Evolutionary conservation across 2,888 invertebrate species (phyloP).

Genomic region (Sarcophaga caerulescens): DNA sequence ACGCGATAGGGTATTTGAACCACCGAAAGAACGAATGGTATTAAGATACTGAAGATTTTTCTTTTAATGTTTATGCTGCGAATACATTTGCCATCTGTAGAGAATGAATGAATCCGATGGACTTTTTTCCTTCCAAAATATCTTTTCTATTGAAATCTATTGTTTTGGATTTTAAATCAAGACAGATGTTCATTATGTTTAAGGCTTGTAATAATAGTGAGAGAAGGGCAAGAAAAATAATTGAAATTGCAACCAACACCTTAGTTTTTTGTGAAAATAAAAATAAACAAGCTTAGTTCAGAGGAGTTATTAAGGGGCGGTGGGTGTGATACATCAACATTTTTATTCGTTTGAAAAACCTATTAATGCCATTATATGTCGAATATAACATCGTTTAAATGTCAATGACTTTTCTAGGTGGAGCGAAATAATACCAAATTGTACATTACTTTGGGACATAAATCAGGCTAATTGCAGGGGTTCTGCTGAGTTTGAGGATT

Average conservation of each 20-base stretch:
- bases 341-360: too few species aligned
- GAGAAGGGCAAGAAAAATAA: neutral
- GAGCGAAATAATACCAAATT: too few species aligned
- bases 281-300: too few species aligned
- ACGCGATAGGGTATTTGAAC: slow-evolving; percentile 31
- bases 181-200: slow-evolving; percentile 59
- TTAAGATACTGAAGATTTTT: slow-evolving; percentile 59
- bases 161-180: slow-evolving; percentile 44
- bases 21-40: slow-evolving; percentile 33
- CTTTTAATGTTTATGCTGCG: slow-evolving; percentile 11
- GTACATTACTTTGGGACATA: too few species aligned
- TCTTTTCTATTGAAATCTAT: slow-evolving; percentile 40
- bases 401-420: too few species aligned
- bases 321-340: too few species aligned
- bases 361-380: too few species aligned
- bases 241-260: slow-evolving; percentile 29
- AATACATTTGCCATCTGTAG: neutral
- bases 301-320: too few species aligned
- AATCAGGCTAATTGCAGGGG: too few species aligned
- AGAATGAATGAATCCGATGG: neutral
- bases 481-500: too few species aligned
- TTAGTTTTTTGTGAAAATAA: neutral
- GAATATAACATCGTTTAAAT: too few species aligned
- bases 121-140: neutral
- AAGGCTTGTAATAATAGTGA: neutral